Conservation (phyloP, 2,113 vertebrate genomes). For the Aspiorhynchus laticeps region DNA sequence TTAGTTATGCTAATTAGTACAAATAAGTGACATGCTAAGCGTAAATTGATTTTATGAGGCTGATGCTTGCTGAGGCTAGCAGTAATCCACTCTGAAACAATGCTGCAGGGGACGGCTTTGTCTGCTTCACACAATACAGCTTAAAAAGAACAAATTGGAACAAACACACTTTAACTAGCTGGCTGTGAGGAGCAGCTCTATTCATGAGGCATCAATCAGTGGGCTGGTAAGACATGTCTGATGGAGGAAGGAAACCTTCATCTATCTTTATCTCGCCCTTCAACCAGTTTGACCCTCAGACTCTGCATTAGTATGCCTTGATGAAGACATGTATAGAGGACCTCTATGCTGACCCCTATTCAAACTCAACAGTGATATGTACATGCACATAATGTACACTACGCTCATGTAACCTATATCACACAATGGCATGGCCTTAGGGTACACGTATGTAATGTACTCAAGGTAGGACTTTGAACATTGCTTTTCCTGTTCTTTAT, state of each 20-base stretch:
- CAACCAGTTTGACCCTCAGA: conserved; percentile 59
- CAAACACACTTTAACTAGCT: conserved; percentile 64
- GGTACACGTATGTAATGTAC: not conserved
- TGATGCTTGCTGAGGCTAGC: conserved; percentile 7
- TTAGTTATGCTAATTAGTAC: conserved; percentile 7
- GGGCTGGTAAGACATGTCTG: conserved; percentile 52
- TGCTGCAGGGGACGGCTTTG: conserved; percentile 58
- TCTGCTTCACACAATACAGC: conserved; percentile 63
- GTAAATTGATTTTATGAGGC: conserved; percentile 11
- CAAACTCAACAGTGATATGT: conserved; percentile 50
- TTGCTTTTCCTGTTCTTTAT: conserved; percentile 1
- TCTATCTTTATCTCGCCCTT: conserved; percentile 61
- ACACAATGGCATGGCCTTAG: conserved; percentile 1
- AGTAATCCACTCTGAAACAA: conserved; percentile 17
- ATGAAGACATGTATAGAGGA: conserved; percentile 50
- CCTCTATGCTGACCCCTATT: conserved; percentile 53
- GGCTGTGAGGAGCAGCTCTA: conserved; percentile 61
- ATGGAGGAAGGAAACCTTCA: conserved; percentile 57
- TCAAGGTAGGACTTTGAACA: conserved; percentile 17
- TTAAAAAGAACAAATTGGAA: conserved; percentile 67
- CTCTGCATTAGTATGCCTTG: conserved; percentile 59
- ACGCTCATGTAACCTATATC: conserved; percentile 43
- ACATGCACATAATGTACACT: not conserved
- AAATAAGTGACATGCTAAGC: not conserved
- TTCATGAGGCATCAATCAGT: conserved; percentile 67